phyloP scores from a whole-genome alignment of 1,140 invertebrate genomes.

The Drosophila burlai region DNA sequence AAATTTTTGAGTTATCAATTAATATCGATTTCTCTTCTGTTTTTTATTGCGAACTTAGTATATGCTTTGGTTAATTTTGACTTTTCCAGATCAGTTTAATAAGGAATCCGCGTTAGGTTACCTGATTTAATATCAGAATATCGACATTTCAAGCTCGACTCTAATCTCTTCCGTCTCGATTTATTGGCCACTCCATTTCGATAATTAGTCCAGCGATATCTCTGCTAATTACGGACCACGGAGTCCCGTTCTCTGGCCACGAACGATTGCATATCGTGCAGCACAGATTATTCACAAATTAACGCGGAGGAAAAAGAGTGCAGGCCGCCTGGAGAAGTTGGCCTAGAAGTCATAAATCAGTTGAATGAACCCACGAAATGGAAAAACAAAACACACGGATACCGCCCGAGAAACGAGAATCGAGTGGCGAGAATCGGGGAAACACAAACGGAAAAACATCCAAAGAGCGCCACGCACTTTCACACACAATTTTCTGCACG shows the following conservation, averaged over 20 bases:
- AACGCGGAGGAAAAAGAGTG: slow-evolving; percentile 51
- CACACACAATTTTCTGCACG: slow-evolving; percentile 83
- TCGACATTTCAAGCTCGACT: too few species aligned
- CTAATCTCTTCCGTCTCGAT: slow-evolving; percentile 14
- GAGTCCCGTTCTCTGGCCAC: slow-evolving; percentile 40
- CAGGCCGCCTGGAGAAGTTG: slow-evolving; percentile 48
- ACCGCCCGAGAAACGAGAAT: slow-evolving; percentile 17
- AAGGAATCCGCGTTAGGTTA: not conserved
- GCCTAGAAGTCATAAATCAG: slow-evolving; percentile 71
- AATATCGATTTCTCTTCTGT: not conserved
- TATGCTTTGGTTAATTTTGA: not conserved
- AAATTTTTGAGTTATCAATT: too few species aligned
- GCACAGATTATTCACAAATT: slow-evolving; percentile 76
- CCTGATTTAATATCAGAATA: not conserved
- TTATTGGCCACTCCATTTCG: slow-evolving; percentile 39
- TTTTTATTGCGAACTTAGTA: not conserved
- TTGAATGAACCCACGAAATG: slow-evolving; percentile 60
- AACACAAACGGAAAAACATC: slow-evolving; percentile 66
- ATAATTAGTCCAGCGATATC: slow-evolving; percentile 1
- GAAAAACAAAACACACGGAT: slow-evolving; percentile 40
- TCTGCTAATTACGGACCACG: slow-evolving; percentile 28
- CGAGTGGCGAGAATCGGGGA: slow-evolving; percentile 41
- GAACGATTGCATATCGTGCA: slow-evolving; percentile 61
- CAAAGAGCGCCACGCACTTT: slow-evolving; percentile 78
- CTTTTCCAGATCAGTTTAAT: not conserved